Conservation (phyloP, 2,888 invertebrate genomes). For the Ommatoiulus sabulosus region DNA sequence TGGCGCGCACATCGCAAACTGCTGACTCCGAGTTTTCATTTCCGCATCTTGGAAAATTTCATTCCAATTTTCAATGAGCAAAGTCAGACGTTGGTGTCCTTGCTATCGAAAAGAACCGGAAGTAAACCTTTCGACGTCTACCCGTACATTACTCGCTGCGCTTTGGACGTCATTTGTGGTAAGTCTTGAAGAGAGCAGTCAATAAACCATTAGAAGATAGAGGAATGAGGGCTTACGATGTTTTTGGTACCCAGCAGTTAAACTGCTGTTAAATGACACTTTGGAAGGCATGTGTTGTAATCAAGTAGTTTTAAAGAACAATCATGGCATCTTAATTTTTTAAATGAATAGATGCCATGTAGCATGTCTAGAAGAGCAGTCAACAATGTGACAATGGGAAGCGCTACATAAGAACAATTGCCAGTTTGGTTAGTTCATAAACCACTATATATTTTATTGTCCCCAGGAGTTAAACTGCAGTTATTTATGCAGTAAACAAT, state of each 20-base stretch:
- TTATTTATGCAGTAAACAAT: too few species aligned
- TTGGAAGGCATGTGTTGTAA: too few species aligned
- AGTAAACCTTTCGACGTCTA: constrained; percentile 30
- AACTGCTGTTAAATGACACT: too few species aligned
- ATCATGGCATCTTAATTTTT: too few species aligned
- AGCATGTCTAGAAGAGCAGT: too few species aligned
- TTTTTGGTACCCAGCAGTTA: not conserved
- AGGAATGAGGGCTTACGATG: not conserved
- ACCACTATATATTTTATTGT: too few species aligned
- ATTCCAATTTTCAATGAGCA: constrained; percentile 70
- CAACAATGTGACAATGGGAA: too few species aligned
- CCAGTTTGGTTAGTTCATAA: too few species aligned
- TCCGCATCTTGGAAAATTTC: constrained; percentile 69
- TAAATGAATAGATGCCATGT: too few species aligned
- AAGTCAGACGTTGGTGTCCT: constrained; percentile 65
- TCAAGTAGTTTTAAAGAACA: too few species aligned
- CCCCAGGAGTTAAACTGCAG: too few species aligned
- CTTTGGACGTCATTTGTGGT: constrained; percentile 69
- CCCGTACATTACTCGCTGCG: constrained; percentile 68
- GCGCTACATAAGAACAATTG: too few species aligned
- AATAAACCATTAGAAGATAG: not conserved
- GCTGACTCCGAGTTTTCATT: constrained; percentile 64
- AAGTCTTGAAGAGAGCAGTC: not conserved
- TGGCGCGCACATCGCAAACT: constrained; percentile 69
- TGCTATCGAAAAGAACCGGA: not conserved